Evolutionary conservation across 2,797 vertebrate genomes (phyloP).

Genomic region (Ispidina lecontei): DNA sequence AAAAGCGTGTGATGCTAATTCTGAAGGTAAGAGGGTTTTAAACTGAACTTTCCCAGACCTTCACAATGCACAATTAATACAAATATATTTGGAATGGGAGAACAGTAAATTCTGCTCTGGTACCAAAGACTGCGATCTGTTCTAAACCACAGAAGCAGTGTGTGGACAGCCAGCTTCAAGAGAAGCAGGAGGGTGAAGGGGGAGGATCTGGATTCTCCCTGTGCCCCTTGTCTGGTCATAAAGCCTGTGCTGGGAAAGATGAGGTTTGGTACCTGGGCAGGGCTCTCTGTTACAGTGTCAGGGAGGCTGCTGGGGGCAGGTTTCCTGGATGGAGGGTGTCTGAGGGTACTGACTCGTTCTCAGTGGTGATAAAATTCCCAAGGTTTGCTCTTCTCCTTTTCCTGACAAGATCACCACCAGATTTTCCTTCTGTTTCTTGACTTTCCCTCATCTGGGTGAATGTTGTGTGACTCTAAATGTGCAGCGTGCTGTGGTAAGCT

Average conservation of each 20-base stretch:
- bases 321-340: conserved; percentile 44
- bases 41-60: background rate
- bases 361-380: conserved; percentile 46
- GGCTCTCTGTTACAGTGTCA: conserved; percentile 8
- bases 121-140: background rate
- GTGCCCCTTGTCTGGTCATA: background rate
- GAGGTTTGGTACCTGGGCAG: conserved; percentile 22
- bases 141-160: background rate
- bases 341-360: conserved; percentile 27
- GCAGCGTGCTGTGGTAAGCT: rapidly evolving
- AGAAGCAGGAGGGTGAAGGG: background rate
- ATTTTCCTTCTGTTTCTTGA: background rate
- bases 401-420: background rate
- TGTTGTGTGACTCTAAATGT: background rate
- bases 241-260: background rate
- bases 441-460: background rate
- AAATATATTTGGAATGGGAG: background rate
- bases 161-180: background rate
- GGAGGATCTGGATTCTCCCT: background rate
- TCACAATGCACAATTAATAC: background rate
- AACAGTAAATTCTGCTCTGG: background rate
- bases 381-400: conserved; percentile 36
- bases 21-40: background rate
- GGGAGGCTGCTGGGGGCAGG: background rate
- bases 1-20: background rate